Evolutionary conservation across 2,797 vertebrate species (phyloP), one percentile per base, ranked within the genome.

Genomic region (Pseudomugil tenellus): DNA sequence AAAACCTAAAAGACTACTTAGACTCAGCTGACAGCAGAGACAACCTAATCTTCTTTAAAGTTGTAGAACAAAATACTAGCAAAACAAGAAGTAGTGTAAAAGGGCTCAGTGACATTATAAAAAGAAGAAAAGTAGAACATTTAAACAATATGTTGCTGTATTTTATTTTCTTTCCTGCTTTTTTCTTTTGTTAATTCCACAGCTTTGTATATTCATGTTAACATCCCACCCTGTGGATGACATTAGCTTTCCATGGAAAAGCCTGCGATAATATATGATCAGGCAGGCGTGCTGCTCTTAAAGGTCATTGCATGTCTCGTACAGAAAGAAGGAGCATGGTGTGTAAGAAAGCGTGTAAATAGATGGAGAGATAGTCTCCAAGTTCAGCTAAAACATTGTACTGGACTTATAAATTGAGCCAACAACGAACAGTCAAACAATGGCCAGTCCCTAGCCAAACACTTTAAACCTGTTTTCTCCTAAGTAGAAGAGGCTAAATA

Each of bases 281-380:
- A 77, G 68, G 78, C 76, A 80, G 71, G 81, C 72, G 49, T 65
- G 74, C 72, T 72, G 70, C 53, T 88, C 49, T 76, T 62, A 86
- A 89, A 89, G 84, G 85, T 87, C 83, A 85, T 25, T 9, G 7
- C 67, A 68, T 62, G 77, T 83, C 67, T 75, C 67, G 66, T 39
- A 72, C 52, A 61, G 52, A 52, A 21, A 60, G 53, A 67, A 35
- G 57, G 26, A 64, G 51, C 72, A 37, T 1, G 16, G 63, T 57
- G 70, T 29, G 60, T 65, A 67, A 17, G 28, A 79, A 54, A 58
- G 67, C 32, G 53, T 70, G 64, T 35, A n/a, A 73, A 73, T 55
- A 64, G 73, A 84, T 66, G 43, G 63, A 67, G 63, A 29, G 51
- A 85, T 52, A 76, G 53, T 56, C 17, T 58, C 55, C 43, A 64